A percentile compares a stretch with the other conserved stretches of the same genome.
phyloP scores from a whole-genome alignment of 37 sponge, comb jelly and placozoan species.

The Axinella damicornis region DNA sequence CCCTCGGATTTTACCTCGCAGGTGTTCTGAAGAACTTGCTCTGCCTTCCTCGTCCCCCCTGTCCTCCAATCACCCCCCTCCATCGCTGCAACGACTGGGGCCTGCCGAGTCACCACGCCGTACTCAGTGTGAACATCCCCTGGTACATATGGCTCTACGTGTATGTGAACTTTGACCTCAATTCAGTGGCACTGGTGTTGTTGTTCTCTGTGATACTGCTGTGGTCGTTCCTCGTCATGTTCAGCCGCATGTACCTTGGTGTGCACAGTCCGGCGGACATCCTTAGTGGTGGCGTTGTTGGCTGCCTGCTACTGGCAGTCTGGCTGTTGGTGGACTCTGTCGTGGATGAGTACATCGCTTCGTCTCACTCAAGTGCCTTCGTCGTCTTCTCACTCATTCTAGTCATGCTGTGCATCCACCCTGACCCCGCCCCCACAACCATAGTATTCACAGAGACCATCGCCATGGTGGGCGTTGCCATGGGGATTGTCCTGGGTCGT shows the following conservation, averaged over 20 bases:
- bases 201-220: slow-evolving; percentile 27
- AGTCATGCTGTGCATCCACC: slow-evolving; percentile 42
- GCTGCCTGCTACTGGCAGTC: slow-evolving; percentile 51
- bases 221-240: slow-evolving; percentile 73
- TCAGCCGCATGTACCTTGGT: slow-evolving; percentile 75
- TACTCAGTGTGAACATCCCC: slow-evolving; percentile 57
- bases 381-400: slow-evolving; percentile 18
- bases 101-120: slow-evolving; percentile 71
- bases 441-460: slow-evolving; percentile 63
- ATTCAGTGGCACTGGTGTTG: background rate
- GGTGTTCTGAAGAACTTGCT: slow-evolving; percentile 64
- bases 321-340: slow-evolving; percentile 50
- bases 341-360: slow-evolving; percentile 3
- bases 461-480: slow-evolving; percentile 49
- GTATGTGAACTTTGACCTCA: background rate
- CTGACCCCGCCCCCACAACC: slow-evolving; percentile 60
- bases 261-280: slow-evolving; percentile 81
- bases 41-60: slow-evolving; percentile 71
- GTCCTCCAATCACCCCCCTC: slow-evolving; percentile 62
- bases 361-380: background rate
- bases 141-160: slow-evolving; percentile 76
- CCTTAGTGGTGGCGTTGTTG: slow-evolving; percentile 58
- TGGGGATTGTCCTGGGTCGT: slow-evolving; percentile 38
- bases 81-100: slow-evolving; percentile 64
- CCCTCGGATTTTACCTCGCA: slow-evolving; percentile 46